These are phyloP conservation scores for Tiliqua scincoides DNA, from an alignment of 2,113 vertebrate species.

Conservation along the genomic window DNA sequence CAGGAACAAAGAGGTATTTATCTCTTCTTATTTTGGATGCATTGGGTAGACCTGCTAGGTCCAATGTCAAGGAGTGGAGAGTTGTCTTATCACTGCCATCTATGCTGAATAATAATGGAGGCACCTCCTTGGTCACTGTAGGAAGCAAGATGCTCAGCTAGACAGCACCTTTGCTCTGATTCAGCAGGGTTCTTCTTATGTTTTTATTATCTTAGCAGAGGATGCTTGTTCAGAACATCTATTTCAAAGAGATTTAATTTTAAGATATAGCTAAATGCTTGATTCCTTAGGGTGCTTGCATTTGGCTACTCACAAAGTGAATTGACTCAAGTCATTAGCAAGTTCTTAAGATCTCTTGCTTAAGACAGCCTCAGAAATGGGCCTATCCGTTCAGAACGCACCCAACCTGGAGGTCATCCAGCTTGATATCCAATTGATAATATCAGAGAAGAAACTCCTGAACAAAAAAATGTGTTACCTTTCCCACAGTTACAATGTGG, in stretches of 20 bases:
- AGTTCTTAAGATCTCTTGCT: neutral
- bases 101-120: neutral
- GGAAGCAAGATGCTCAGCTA: too few species aligned
- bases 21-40: neutral
- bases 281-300: neutral
- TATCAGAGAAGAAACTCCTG: slow-evolving; percentile 2
- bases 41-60: neutral
- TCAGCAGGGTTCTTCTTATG: too few species aligned
- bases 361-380: neutral
- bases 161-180: too few species aligned
- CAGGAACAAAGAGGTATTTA: neutral
- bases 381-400: neutral
- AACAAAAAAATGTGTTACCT: slow-evolving; percentile 39
- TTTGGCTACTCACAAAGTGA: neutral
- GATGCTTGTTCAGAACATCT: neutral
- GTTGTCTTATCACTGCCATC: neutral
- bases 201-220: neutral
- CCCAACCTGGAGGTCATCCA: neutral
- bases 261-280: neutral
- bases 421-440: neutral
- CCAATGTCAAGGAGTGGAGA: neutral
- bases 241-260: neutral
- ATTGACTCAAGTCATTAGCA: neutral
- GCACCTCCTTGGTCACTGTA: too few species aligned
- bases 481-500: slow-evolving; percentile 52